Evolutionary conservation across 2,797 vertebrate species (phyloP).

Genomic region (Manis pentadactyla): DNA sequence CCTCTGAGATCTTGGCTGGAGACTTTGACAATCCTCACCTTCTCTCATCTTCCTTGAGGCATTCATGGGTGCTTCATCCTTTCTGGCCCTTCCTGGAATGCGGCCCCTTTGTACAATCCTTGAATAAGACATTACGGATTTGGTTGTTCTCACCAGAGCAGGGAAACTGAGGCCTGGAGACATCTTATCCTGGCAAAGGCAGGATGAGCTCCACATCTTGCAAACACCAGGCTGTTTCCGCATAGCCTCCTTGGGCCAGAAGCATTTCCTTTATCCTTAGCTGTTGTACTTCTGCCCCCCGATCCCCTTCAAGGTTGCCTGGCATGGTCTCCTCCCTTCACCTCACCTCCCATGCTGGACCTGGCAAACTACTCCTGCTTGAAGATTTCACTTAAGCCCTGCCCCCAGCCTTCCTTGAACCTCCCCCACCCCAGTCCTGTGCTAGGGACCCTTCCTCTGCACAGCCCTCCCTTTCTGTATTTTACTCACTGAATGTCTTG

Average conservation of each 20-base stretch:
- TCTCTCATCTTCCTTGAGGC: not conserved
- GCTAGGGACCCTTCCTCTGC: not conserved
- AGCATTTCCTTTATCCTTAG: not conserved
- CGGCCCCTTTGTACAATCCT: not conserved
- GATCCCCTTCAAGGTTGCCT: not conserved
- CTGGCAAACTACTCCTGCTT: not conserved
- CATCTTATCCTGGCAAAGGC: not conserved
- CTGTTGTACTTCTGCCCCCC: not conserved
- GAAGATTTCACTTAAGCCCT: not conserved
- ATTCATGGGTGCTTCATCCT: not conserved
- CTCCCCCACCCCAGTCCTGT: not conserved
- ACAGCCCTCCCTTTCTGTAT: not conserved
- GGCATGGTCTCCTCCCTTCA: not conserved
- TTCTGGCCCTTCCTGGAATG: not conserved
- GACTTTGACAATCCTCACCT: not conserved
- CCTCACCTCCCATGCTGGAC: not conserved
- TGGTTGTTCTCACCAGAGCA: not conserved
- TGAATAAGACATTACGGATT: not conserved
- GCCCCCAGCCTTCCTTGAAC: not conserved
- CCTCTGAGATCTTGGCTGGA: not conserved
- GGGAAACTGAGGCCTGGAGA: not conserved
- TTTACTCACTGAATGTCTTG: not conserved
- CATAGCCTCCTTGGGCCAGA: not conserved
- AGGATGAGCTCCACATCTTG: not conserved
- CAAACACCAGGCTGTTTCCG: not conserved